These are phyloP conservation scores for Drosophila villosipedis DNA, from an alignment of 2,888 invertebrate genomes.

Conservation along the genomic window DNA sequence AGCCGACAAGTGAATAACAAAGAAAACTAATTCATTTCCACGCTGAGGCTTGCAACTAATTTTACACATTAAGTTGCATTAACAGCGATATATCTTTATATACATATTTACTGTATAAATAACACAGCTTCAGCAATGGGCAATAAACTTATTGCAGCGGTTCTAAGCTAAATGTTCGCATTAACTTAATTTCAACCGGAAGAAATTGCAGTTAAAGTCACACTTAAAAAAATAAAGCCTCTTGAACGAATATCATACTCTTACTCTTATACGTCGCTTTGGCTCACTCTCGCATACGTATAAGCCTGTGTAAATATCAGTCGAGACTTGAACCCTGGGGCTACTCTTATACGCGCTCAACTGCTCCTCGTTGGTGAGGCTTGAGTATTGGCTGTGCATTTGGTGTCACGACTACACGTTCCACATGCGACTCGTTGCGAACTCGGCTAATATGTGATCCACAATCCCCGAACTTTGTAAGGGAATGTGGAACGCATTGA, in stretches of 20 bases:
- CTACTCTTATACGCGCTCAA: slow-evolving; percentile 20
- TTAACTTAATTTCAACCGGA: slow-evolving; percentile 5
- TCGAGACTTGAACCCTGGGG: slow-evolving; percentile 35
- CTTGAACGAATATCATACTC: neutral
- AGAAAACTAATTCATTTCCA: neutral
- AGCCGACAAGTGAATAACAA: neutral
- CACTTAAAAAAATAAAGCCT: neutral
- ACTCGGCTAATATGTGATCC: slow-evolving; percentile 32
- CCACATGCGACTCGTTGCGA: slow-evolving; percentile 23
- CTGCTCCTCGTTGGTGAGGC: neutral
- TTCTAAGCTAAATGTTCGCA: neutral
- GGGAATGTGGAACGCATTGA: too few species aligned
- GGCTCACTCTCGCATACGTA: neutral
- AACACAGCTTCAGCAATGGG: neutral
- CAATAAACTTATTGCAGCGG: neutral
- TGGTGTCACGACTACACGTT: slow-evolving; percentile 27
- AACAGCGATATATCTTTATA: neutral
- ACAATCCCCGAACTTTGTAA: neutral
- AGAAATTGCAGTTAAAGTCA: neutral
- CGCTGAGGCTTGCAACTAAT: neutral
- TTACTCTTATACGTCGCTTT: neutral
- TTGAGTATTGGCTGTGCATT: slow-evolving; percentile 22
- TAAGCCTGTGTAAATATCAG: slow-evolving; percentile 19
- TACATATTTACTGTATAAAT: neutral
- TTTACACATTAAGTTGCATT: slow-evolving; percentile 5